Conservation (phyloP, 2,888 invertebrate genomes). For the Yponomeuta plumbellus region DNA sequence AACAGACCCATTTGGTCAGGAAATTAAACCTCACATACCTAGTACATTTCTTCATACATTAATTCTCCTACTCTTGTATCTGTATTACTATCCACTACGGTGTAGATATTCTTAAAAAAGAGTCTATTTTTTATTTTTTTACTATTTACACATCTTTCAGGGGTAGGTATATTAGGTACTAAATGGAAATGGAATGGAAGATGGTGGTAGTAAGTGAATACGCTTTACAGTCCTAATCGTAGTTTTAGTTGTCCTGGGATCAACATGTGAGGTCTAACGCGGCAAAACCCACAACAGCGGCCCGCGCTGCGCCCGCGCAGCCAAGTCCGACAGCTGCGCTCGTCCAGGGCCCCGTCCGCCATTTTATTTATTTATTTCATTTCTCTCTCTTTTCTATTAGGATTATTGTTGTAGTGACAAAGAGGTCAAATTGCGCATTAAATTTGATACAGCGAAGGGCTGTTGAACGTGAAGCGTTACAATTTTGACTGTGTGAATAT, state of each 20-base stretch:
- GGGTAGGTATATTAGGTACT: no score
- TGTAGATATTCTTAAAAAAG: background rate
- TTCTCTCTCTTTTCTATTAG: constrained; percentile 30
- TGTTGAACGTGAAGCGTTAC: constrained; percentile 1
- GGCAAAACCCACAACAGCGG: constrained; percentile 29
- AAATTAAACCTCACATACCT: background rate
- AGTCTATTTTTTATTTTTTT: no score
- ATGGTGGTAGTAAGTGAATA: no score
- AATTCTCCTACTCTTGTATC: no score
- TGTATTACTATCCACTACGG: background rate
- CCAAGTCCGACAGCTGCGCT: constrained; percentile 23
- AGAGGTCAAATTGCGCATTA: constrained; percentile 74
- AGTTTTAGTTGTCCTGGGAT: background rate
- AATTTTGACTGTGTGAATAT: background rate
- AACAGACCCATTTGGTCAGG: background rate
- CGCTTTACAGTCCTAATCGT: background rate
- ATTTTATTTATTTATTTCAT: constrained; percentile 65
- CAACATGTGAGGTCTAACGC: background rate
- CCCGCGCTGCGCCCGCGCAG: constrained; percentile 47
- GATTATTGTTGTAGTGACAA: constrained; percentile 59
- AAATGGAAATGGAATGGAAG: no score
- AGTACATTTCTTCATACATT: no score
- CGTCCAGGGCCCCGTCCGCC: constrained; percentile 56
- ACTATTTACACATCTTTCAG: no score
- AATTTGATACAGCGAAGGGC: constrained; percentile 52